Evolutionary conservation across 2,888 invertebrate species (phyloP).

Genomic region (Torymus auratus): DNA sequence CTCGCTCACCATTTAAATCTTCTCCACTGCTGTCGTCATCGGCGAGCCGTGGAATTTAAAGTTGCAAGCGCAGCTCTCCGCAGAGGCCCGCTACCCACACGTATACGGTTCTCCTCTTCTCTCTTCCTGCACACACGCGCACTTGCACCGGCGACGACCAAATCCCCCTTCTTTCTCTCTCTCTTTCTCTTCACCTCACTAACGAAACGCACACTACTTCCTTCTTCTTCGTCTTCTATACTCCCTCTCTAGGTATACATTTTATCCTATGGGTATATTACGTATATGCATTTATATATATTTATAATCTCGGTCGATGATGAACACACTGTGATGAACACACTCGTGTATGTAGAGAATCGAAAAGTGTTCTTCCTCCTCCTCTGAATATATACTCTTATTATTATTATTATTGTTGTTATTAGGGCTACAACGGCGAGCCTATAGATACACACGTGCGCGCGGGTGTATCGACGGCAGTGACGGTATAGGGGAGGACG

Average conservation of each 20-base stretch:
- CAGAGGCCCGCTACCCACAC: neutral
- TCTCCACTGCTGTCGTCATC: slow-evolving; percentile 62
- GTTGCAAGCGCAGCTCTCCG: slow-evolving; percentile 50
- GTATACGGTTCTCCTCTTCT: neutral
- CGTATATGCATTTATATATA: neutral
- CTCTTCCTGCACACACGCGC: neutral
- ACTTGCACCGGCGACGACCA: neutral
- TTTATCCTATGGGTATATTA: too few relatives aligned
- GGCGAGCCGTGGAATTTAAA: slow-evolving; percentile 68
- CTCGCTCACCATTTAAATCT: slow-evolving; percentile 72
- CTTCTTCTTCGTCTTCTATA: too few relatives aligned
- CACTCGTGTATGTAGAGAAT: slow-evolving; percentile 6
- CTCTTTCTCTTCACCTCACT: neutral
- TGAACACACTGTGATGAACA: slow-evolving; percentile 44
- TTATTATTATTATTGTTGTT: too few relatives aligned
- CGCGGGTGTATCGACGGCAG: too few relatives aligned
- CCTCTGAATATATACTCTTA: too few relatives aligned
- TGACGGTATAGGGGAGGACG: too few relatives aligned
- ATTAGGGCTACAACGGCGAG: too few relatives aligned
- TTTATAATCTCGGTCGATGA: slow-evolving; percentile 28
- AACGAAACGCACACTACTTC: neutral
- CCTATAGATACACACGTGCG: too few relatives aligned
- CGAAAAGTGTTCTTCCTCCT: too few relatives aligned
- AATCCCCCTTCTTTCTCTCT: slow-evolving; percentile 5
- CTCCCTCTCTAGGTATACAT: too few relatives aligned